phyloP scores from a whole-genome alignment of 2,113 vertebrate genomes.

The Thamnaconus septentrionalis region DNA sequence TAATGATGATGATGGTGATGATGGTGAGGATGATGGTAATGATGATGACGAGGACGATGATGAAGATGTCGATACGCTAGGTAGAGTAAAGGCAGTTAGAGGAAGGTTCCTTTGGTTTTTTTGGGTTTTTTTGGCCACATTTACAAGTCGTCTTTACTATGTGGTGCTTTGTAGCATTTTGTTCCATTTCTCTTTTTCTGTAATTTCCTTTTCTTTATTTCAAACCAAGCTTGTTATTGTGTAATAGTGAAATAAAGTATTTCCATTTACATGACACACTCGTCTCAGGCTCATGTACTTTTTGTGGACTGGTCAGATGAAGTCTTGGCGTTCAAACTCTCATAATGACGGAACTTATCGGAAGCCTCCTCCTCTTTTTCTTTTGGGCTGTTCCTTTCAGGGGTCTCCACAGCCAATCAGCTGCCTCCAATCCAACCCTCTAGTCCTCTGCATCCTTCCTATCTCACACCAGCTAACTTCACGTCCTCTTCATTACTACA shows the following conservation, averaged over 20 bases:
- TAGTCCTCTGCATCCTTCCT: too few species aligned
- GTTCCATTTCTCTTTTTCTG: constrained; percentile 81
- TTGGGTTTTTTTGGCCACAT: constrained; percentile 37
- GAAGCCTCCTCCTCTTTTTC: too few species aligned
- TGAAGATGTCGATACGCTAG: constrained; percentile 59
- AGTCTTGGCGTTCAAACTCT: neutral
- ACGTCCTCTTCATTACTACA: too few species aligned
- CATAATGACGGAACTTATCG: too few species aligned
- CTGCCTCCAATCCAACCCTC: too few species aligned
- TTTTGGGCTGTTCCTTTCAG: too few species aligned
- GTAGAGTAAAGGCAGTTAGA: constrained; percentile 65
- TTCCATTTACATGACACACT: constrained; percentile 82
- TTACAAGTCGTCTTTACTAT: constrained; percentile 82
- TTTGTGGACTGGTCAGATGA: neutral
- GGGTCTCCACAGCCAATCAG: too few species aligned
- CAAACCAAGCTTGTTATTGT: constrained; percentile 86
- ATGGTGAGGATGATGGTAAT: neutral
- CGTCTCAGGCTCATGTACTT: neutral
- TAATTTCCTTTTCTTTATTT: constrained; percentile 77
- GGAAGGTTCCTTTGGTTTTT: constrained; percentile 65
- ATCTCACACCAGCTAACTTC: too few species aligned
- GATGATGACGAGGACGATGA: neutral
- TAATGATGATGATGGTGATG: constrained; percentile 28
- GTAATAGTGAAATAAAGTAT: constrained; percentile 98
- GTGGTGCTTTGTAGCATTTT: constrained; percentile 86